These are phyloP conservation scores for Pimpla rufipes DNA, from an alignment of 2,888 invertebrate species.

Conservation along the genomic window DNA sequence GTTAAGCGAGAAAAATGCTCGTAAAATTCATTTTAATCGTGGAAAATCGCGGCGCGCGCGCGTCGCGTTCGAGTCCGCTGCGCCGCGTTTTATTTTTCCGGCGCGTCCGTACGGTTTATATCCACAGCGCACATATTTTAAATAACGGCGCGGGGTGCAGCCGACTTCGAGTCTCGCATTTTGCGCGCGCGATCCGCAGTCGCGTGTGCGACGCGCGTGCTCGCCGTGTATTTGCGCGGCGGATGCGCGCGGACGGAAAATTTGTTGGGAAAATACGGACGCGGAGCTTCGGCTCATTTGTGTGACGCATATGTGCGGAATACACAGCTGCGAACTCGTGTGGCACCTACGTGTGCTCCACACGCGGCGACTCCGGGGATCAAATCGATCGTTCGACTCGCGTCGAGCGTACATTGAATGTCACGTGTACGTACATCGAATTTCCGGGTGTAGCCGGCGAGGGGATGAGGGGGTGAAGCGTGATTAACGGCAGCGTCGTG, in stretches of 20 bases:
- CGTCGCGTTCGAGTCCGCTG: too few relatives aligned
- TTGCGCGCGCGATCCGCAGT: not conserved
- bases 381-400: conserved; percentile 22
- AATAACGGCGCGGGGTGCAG: conserved; percentile 2
- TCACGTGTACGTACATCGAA: conserved; percentile 7
- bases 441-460: not conserved
- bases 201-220: not conserved
- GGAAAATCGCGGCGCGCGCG: not conserved
- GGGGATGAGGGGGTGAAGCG: conserved; percentile 7
- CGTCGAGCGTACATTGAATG: conserved; percentile 20
- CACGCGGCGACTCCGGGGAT: conserved; percentile 14
- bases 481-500: conserved; percentile 62
- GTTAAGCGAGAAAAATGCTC: not conserved
- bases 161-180: conserved; percentile 8
- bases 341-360: conserved; percentile 5
- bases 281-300: conserved; percentile 39
- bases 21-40: conserved; percentile 4
- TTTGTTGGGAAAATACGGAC: conserved; percentile 52
- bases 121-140: conserved; percentile 28
- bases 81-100: not conserved
- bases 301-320: too few relatives aligned
- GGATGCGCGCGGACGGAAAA: conserved; percentile 32
- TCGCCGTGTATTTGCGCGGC: conserved; percentile 14
- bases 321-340: too few relatives aligned
- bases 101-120: conserved; percentile 9